Base-by-base conservation (phyloP, 2,113 vertebrate species). In the Lontra canadensis region DNA sequence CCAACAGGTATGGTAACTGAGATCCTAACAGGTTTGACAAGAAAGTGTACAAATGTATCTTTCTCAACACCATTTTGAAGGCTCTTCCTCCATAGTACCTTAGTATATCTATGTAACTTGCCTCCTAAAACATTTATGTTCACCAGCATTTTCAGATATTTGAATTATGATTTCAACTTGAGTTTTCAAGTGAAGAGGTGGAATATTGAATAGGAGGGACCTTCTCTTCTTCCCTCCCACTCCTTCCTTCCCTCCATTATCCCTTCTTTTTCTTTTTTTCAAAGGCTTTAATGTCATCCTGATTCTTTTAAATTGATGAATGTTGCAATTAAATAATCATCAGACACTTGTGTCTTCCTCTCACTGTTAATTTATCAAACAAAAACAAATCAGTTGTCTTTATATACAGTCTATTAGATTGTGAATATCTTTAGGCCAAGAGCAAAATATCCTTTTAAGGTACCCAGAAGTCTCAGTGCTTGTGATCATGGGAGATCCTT, bases 291-390 rank as follows among this genome's bases (percentile, higher is more conserved):
- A 31, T 80, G 26, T 91, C 4, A 78, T 90, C 67, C 23, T 81
- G 23, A 65, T 88, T 95, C 42, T 42, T 52, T 95, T 91, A 86
- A 95, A 59, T 23, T 71, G 4, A 1, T 57, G 59, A 78, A 63
- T 39, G 15, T 79, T 86, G 26, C 36, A 39, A 47, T 94, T 80
- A 91, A 88, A 83, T 95, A 65, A 83, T 96, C 74, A 87, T 52
- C 23, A 86, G 81, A 82, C 3, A 76, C 8, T 9, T 86, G 87
- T 44, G 7, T 7, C 18, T 10, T 85, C 31, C 5, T 44, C 69
- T 89, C 11, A 25, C 42, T 8, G 7, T 71, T 25, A 81, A 8
- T 47, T 76, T 23, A 34, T 87, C 76, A 95, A 78, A 52, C 42
- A 10, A 90, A 93, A 92, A 44, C 5, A 25, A 79, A 6, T 49